phyloP scores from a whole-genome alignment of 2,888 invertebrate genomes.

The Nasonovia ribisnigri region DNA sequence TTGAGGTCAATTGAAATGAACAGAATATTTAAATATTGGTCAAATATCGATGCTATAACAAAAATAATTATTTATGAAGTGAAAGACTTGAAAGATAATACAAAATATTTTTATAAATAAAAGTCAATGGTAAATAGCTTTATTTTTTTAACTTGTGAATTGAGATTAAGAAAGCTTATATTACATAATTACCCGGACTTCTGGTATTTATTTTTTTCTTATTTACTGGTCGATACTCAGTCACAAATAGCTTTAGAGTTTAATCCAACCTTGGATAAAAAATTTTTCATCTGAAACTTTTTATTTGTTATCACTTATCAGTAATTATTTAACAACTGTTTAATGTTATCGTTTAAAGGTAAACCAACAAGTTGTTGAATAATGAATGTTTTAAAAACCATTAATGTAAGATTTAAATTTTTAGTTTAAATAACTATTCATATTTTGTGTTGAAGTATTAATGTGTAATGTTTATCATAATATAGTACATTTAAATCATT shows the following conservation, averaged over 20 bases:
- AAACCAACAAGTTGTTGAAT: neutral
- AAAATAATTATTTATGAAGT: neutral
- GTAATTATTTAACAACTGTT: neutral
- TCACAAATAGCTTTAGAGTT: neutral
- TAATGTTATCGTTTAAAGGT: neutral
- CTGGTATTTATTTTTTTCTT: neutral
- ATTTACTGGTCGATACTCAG: neutral
- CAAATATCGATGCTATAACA: neutral
- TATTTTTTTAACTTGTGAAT: neutral
- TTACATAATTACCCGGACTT: neutral
- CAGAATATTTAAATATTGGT: neutral
- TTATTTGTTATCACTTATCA: neutral
- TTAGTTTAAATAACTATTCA: too few species aligned
- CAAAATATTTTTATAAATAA: neutral
- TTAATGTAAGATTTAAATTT: too few species aligned
- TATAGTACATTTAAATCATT: neutral
- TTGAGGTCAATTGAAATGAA: neutral
- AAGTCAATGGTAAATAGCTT: neutral
- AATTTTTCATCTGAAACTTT: too few species aligned
- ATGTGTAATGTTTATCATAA: neutral
- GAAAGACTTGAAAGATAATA: neutral
- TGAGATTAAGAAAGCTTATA: neutral
- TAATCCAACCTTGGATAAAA: too few species aligned
- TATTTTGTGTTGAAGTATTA: too few species aligned
- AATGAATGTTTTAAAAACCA: neutral